Base-by-base conservation (phyloP, 1,140 invertebrate species). In the Ceratina japonica region DNA sequence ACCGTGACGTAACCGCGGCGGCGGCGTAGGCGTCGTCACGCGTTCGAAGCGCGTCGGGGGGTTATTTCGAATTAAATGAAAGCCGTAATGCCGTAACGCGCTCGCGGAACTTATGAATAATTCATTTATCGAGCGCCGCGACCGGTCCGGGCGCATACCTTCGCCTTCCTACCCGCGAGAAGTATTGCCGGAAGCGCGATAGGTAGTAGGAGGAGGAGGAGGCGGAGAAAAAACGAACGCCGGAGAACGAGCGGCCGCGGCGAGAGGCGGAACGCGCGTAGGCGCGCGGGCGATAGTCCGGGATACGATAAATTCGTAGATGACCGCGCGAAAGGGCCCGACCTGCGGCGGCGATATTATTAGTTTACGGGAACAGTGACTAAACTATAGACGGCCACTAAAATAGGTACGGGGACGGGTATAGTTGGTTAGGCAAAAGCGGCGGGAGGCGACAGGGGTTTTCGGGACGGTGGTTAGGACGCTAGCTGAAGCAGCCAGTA, bases 361-460 rank as follows among this genome's bases (percentile, higher is more conserved):
- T 89, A 89, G 88, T 87, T 88, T 88, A 86, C 77, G 78, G 62
- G 81, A 84, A 82, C 82, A 79, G 78, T 87, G 85, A 86, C 84
- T 85, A 88, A 88, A 88, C 87, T 88, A 82, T 83, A 81, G 80
- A 84, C 75, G 87, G 82, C 81, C 80, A 81, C 87, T 82, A 86
- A 86, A 85, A 86, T 80, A 44, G 37, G 37, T 44, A 44, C 37
- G 2, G 37, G 70, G 77, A 80, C 75, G 62, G 70, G 74, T 71
- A 83, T 85, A 80, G 83, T 79, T 62, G 72, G 70, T 72, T 58
- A 58, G 61, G 27, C 61, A 44, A 71, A 72, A 61, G 63, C n/a
- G 31, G 58, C 31, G 70, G 27, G 59, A 54, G 51, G 13, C 16
- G 51, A 44, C 18, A 20, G 22, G 77, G 70, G 76, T 79, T 81